Evolutionary conservation across 2,888 invertebrate species (phyloP).

Genomic region (Rhyacophila evoluta): DNA sequence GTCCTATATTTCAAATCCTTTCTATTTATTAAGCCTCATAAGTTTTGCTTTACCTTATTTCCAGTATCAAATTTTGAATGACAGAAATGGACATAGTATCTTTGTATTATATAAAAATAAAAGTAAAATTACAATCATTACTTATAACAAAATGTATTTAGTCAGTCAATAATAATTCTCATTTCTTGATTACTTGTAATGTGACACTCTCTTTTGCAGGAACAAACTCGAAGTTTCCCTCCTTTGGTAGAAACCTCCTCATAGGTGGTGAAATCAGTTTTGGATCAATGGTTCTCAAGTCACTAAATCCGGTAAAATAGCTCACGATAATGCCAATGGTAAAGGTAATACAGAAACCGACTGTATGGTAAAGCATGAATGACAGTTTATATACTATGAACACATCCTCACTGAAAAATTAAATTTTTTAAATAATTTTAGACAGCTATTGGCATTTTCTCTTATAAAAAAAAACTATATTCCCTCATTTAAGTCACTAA

Average conservation of each 20-base stretch:
- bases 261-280: constrained; percentile 43
- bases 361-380: constrained; percentile 72
- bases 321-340: constrained; percentile 69
- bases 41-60: no score
- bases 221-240: not conserved
- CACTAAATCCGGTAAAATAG: constrained; percentile 62
- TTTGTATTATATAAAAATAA: no score
- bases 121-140: no score
- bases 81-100: no score
- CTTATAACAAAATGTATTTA: no score
- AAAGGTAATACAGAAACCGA: constrained; percentile 68
- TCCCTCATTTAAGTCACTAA: not conserved
- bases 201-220: not conserved
- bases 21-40: no score
- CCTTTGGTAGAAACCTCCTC: constrained; percentile 41
- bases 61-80: no score
- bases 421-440: not conserved
- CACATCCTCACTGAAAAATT: constrained; percentile 47
- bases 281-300: constrained; percentile 42
- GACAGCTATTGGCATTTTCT: not conserved
- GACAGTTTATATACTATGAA: constrained; percentile 70
- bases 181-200: constrained; percentile 13
- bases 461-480: not conserved
- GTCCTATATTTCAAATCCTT: no score
- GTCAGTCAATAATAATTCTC: not conserved